A percentile compares a stretch with the other conserved stretches of the same genome.
These are phyloP conservation scores for Ammodytes dubius DNA, from an alignment of 2,113 vertebrate species.

Conservation along the genomic window DNA sequence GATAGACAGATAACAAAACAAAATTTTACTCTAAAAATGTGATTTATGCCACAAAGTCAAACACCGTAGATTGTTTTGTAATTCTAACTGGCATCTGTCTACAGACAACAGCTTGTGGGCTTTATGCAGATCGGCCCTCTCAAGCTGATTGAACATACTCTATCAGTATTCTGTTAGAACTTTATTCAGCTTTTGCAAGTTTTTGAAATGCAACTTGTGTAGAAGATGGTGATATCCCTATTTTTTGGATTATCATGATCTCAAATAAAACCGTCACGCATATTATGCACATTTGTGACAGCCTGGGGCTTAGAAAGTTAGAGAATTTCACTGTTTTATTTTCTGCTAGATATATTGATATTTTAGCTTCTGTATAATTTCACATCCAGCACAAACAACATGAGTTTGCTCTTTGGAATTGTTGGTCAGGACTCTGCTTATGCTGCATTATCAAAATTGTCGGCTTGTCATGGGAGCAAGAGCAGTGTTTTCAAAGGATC, in stretches of 20 bases:
- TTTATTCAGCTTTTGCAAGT: neutral
- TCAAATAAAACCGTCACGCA: neutral
- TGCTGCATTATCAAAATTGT: slow-evolving; percentile 5
- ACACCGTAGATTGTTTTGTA: neutral
- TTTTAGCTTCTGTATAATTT: neutral
- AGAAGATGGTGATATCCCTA: neutral
- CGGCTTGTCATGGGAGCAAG: neutral
- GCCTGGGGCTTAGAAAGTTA: neutral
- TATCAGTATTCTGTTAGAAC: neutral
- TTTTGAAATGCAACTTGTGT: neutral
- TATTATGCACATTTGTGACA: neutral
- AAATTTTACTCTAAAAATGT: neutral
- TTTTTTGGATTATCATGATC: slow-evolving; percentile 1
- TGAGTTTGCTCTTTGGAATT: slow-evolving; percentile 5
- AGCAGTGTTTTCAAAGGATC: slow-evolving; percentile 6
- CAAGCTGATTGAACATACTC: slow-evolving; percentile 3
- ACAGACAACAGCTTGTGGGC: neutral
- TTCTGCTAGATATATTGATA: neutral
- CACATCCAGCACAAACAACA: neutral
- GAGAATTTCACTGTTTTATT: neutral
- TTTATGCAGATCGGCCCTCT: neutral
- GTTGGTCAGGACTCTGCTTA: slow-evolving; percentile 10
- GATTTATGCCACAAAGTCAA: neutral
- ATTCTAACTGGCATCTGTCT: neutral
- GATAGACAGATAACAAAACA: neutral